A percentile compares a stretch with the other conserved stretches of the same genome.
phyloP scores from a whole-genome alignment of 2,113 vertebrate species.

The Henicopernis longicauda region DNA sequence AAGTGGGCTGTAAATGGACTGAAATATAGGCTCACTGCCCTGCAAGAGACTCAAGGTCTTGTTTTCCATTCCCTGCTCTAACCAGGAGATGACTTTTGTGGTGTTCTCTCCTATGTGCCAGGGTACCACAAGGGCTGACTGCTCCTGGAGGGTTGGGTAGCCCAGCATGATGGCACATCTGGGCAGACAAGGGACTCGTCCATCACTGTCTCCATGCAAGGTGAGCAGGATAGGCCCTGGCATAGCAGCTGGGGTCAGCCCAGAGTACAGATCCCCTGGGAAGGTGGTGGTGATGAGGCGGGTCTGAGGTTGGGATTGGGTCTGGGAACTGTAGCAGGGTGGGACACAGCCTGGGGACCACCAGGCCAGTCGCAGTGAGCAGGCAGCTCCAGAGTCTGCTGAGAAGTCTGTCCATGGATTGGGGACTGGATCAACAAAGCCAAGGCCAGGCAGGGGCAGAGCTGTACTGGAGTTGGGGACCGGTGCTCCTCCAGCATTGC shows the following conservation, averaged over 20 bases:
- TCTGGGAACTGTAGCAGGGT: background rate
- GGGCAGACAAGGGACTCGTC: background rate
- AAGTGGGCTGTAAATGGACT: background rate
- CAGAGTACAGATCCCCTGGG: background rate
- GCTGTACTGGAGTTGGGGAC: background rate
- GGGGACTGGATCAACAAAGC: background rate
- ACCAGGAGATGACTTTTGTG: background rate
- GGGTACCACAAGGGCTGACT: fast-evolving
- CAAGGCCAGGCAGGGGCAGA: background rate
- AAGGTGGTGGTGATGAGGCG: background rate
- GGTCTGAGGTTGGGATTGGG: background rate
- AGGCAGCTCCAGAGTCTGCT: background rate
- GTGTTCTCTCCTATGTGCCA: background rate
- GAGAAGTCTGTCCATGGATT: background rate
- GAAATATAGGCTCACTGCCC: background rate
- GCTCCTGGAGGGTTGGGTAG: background rate
- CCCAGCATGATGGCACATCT: fast-evolving
- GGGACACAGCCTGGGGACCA: background rate
- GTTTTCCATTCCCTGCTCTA: background rate
- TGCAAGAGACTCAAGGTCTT: fast-evolving
- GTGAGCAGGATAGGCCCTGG: background rate
- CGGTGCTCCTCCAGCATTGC: background rate
- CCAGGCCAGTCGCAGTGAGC: background rate
- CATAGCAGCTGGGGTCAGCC: background rate
- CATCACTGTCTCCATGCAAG: background rate